Evolutionary conservation across 2,888 invertebrate genomes (phyloP).

Genomic region (Homarus gammarus): DNA sequence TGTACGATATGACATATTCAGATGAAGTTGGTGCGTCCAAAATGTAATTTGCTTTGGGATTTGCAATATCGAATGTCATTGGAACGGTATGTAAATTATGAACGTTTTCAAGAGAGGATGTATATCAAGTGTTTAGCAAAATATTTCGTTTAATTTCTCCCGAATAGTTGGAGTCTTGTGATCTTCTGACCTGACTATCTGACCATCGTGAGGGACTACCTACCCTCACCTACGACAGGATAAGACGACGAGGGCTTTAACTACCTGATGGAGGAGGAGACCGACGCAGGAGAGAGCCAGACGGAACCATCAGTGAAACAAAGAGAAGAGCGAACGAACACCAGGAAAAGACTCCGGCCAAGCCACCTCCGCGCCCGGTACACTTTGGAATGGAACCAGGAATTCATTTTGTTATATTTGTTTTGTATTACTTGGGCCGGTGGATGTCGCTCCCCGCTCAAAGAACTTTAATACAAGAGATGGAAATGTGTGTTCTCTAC

Average conservation of each 20-base stretch:
- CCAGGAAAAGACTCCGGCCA: conserved; percentile 7
- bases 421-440: conserved; percentile 62
- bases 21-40: conserved; percentile 60
- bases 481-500: conserved; percentile 48
- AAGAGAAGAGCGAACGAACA: conserved; percentile 1
- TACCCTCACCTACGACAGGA: too few relatives aligned
- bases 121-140: conserved; percentile 40
- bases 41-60: conserved; percentile 66
- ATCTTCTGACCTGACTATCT: too few relatives aligned
- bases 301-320: background rate
- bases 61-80: conserved; percentile 70
- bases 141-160: conserved; percentile 28
- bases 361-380: conserved; percentile 29
- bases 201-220: too few relatives aligned
- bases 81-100: conserved; percentile 59
- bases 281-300: background rate
- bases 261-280: background rate
- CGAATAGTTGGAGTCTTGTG: background rate
- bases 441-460: conserved; percentile 53
- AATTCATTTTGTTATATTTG: conserved; percentile 69
- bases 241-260: background rate
- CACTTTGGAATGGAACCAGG: conserved; percentile 58
- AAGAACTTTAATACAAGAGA: conserved; percentile 66
- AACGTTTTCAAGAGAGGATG: conserved; percentile 50
- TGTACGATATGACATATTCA: conserved; percentile 56